Evolutionary conservation across 2,797 vertebrate species (phyloP).

Genomic region (Chiroxiphia lanceolata): DNA sequence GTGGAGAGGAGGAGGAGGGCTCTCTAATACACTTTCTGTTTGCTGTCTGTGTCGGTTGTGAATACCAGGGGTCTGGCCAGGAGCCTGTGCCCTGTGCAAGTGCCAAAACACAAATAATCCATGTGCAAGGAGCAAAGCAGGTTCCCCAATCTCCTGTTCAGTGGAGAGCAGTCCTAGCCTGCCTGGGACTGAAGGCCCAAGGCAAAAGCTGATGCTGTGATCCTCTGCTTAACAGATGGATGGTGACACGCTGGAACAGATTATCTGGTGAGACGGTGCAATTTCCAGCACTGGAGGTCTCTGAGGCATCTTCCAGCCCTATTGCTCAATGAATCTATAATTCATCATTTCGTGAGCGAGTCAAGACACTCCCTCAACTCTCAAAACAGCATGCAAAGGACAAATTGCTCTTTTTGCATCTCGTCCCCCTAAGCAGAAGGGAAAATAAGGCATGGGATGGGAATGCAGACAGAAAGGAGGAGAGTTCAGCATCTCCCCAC

Average conservation of each 20-base stretch:
- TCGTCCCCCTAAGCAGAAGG: constrained; percentile 32
- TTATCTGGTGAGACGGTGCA: constrained; percentile 33
- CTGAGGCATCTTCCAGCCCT: constrained; percentile 35
- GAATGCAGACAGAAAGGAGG: not conserved
- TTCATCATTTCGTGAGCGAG: not conserved
- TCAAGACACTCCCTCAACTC: constrained; percentile 39
- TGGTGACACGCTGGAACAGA: constrained; percentile 51
- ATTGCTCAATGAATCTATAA: constrained; percentile 63
- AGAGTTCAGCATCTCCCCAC: constrained; percentile 5
- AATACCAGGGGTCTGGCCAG: not conserved
- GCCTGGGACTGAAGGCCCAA: not conserved
- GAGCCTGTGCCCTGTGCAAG: not conserved
- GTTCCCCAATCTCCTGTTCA: not conserved
- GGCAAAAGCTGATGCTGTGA: constrained; percentile 50
- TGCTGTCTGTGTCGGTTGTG: not conserved
- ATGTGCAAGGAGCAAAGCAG: not conserved
- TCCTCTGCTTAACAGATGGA: constrained; percentile 60
- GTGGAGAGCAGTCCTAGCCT: not conserved
- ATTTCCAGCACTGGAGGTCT: constrained; percentile 50
- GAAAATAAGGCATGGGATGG: not conserved
- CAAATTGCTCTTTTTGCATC: constrained; percentile 54
- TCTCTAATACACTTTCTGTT: not conserved
- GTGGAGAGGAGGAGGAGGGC: not conserved
- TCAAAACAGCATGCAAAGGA: constrained; percentile 44
- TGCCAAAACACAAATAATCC: not conserved